A percentile compares a stretch with the other conserved stretches of the same genome.
phyloP scores from a whole-genome alignment of 2,113 vertebrate species.

The Tauraco erythrolophus region DNA sequence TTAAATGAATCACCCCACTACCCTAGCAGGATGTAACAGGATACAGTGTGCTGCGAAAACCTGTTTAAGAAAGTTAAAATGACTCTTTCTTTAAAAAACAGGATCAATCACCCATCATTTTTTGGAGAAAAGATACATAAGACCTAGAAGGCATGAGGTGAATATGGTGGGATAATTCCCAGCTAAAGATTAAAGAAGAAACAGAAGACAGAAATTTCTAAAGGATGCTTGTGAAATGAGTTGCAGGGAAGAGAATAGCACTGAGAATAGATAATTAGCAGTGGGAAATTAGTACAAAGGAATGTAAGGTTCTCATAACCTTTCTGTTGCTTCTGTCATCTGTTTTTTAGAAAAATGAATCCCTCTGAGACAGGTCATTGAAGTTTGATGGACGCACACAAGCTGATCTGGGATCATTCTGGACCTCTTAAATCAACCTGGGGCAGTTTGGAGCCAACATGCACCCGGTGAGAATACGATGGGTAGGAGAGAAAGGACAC shows the following conservation, averaged over 20 bases:
- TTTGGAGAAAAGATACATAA: not conserved
- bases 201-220: not conserved
- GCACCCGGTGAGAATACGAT: not conserved
- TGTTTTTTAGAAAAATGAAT: not conserved
- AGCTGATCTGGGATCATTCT: not conserved
- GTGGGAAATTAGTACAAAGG: slow-evolving; percentile 29
- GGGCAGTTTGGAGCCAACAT: not conserved
- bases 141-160: not conserved
- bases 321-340: slow-evolving; percentile 17
- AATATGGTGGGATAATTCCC: not conserved
- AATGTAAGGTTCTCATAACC: slow-evolving; percentile 16
- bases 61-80: not conserved
- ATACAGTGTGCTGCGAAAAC: not conserved
- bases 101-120: not conserved
- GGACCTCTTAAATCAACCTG: not conserved
- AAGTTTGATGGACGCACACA: not conserved
- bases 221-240: not conserved
- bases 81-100: not conserved
- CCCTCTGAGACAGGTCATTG: not conserved
- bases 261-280: slow-evolving; percentile 18
- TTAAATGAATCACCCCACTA: slow-evolving; percentile 38
- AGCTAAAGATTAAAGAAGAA: not conserved
- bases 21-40: not conserved
- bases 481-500: not conserved
- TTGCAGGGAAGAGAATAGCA: not conserved